phyloP scores from a whole-genome alignment of 2,888 invertebrate genomes.

The Cecidostiba fungosa region DNA sequence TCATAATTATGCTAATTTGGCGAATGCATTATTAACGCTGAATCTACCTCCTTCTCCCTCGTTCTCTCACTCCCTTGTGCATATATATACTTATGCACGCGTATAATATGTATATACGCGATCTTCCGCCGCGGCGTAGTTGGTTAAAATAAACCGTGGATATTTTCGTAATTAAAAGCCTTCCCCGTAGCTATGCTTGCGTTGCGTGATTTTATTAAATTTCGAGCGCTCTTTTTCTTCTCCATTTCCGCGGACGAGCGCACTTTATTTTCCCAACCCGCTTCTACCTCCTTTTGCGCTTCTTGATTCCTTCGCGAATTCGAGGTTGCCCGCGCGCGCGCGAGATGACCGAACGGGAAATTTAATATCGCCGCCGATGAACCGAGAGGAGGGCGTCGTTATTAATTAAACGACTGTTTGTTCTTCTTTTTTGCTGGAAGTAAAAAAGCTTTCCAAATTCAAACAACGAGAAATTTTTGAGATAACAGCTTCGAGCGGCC shows the following conservation, averaged over 20 bases:
- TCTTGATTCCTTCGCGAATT: not conserved
- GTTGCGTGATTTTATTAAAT: slow-evolving; percentile 60
- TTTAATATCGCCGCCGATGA: not conserved
- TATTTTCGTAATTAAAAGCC: slow-evolving; percentile 61
- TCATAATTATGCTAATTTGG: slow-evolving; percentile 62
- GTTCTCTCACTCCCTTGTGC: not conserved
- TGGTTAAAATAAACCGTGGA: slow-evolving; percentile 44
- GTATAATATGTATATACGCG: too few relatives aligned
- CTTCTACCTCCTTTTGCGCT: not conserved
- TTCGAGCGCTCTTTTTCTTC: slow-evolving; percentile 42
- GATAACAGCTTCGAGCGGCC: not conserved
- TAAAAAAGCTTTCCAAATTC: not conserved
- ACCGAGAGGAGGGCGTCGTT: not conserved
- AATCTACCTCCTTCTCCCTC: not conserved
- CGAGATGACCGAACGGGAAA: not conserved
- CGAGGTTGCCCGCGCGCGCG: not conserved
- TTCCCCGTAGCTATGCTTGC: slow-evolving; percentile 9
- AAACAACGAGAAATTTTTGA: not conserved
- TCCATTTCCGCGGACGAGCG: slow-evolving; percentile 19
- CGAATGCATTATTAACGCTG: slow-evolving; percentile 60
- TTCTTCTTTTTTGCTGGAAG: not conserved
- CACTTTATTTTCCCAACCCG: slow-evolving; percentile 5
- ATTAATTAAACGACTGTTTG: not conserved
- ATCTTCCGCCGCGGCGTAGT: not conserved
- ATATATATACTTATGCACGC: not conserved